These are phyloP conservation scores for Taphrorychus bicolor DNA, from an alignment of 2,888 invertebrate genomes.

Conservation along the genomic window DNA sequence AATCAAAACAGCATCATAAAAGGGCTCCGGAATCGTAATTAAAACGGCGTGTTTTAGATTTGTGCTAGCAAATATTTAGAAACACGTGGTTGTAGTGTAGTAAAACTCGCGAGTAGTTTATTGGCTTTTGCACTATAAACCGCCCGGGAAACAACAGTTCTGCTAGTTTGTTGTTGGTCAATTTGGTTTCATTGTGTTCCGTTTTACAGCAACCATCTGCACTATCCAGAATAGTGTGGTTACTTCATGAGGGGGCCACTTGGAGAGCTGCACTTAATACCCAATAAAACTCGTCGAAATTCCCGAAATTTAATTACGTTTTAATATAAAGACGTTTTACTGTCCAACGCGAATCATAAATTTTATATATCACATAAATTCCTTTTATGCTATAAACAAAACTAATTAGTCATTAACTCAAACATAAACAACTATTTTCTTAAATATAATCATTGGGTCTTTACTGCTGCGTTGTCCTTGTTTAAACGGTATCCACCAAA, in stretches of 20 bases:
- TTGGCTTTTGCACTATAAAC: constrained; percentile 8
- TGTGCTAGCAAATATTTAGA: constrained; percentile 30
- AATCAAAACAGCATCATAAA: constrained; percentile 35
- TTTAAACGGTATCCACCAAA: not conserved
- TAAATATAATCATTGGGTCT: constrained; percentile 36
- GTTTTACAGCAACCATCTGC: not conserved
- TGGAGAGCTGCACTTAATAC: not conserved
- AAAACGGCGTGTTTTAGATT: constrained; percentile 28
- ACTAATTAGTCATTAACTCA: constrained; percentile 40
- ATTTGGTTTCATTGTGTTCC: not conserved
- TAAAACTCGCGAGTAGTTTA: constrained; percentile 18
- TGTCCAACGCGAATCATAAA: constrained; percentile 33
- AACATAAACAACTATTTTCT: constrained; percentile 38
- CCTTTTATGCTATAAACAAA: constrained; percentile 41
- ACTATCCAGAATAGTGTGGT: not conserved
- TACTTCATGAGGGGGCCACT: not conserved
- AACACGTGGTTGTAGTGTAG: constrained; percentile 26
- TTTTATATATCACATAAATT: constrained; percentile 37
- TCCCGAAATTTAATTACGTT: constrained; percentile 20
- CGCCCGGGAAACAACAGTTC: not conserved
- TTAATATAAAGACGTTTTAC: constrained; percentile 32
- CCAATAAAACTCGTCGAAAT: constrained; percentile 1
- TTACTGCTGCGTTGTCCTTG: constrained; percentile 37
- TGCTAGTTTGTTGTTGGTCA: not conserved
- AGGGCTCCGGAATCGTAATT: constrained; percentile 26